These are phyloP conservation scores for Dasyornis broadbenti DNA, from an alignment of 2,113 vertebrate species.

Conservation along the genomic window DNA sequence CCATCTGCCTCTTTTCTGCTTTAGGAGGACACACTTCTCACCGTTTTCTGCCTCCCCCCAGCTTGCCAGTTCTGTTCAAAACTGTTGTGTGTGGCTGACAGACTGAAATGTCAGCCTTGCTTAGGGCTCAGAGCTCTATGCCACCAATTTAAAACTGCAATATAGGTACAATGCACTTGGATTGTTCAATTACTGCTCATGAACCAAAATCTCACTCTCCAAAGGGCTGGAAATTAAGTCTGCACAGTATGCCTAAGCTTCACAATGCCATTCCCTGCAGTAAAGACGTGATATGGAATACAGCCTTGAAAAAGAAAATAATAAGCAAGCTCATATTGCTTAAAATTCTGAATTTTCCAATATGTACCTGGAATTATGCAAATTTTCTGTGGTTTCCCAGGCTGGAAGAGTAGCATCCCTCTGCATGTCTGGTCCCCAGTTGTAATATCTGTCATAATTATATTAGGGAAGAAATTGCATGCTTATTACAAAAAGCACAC, in stretches of 20 bases:
- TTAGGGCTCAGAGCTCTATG: not conserved
- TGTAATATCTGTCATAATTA: not conserved
- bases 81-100: not conserved
- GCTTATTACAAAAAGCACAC: not conserved
- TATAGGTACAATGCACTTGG: not conserved
- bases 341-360: not conserved
- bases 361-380: not conserved
- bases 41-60: not conserved
- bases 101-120: not conserved
- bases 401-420: not conserved
- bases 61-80: not conserved
- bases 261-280: not conserved
- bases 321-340: not conserved
- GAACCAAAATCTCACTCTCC: not conserved
- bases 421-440: not conserved
- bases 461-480: not conserved
- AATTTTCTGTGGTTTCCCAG: not conserved
- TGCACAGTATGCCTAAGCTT: not conserved
- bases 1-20: not conserved
- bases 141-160: not conserved
- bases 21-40: not conserved
- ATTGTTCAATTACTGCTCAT: not conserved
- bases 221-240: not conserved
- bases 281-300: not conserved
- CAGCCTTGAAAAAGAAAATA: not conserved